These are phyloP conservation scores for Sympetrum striolatum DNA, from an alignment of 2,888 invertebrate genomes.

Conservation along the genomic window DNA sequence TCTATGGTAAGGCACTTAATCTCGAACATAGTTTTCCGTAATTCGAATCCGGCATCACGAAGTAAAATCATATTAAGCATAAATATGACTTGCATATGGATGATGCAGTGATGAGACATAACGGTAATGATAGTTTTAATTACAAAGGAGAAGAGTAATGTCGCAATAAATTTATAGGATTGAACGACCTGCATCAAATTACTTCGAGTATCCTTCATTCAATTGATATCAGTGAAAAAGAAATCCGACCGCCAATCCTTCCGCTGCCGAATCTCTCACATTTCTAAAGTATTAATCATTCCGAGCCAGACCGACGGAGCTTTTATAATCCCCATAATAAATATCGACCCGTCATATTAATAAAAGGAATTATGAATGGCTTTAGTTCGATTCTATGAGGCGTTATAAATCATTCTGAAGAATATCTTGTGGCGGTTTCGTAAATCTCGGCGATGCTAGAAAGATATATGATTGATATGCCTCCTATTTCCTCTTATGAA, in stretches of 20 bases:
- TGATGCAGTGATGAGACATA: too few species aligned
- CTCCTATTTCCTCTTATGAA: neutral
- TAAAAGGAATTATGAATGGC: neutral
- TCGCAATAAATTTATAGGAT: too few species aligned
- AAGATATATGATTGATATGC: neutral
- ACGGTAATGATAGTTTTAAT: too few species aligned
- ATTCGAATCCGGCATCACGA: too few species aligned
- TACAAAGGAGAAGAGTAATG: too few species aligned
- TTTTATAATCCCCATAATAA: neutral
- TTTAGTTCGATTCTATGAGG: neutral
- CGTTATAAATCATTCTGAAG: neutral
- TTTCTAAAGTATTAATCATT: neutral
- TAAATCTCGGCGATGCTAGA: neutral
- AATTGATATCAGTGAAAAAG: neutral
- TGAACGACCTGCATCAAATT: too few species aligned
- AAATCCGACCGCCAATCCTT: neutral
- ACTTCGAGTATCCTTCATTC: too few species aligned
- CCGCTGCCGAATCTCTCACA: neutral
- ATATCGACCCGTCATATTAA: neutral
- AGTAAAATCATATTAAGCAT: too few species aligned
- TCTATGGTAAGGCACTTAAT: too few species aligned
- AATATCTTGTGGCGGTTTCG: neutral
- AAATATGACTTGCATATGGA: too few species aligned
- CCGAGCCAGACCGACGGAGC: neutral
- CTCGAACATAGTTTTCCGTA: too few species aligned